Percentiles rank a stretch among this genome's conserved stretches.
These are phyloP conservation scores for Eupristina koningsbergeri DNA, from an alignment of 1,140 invertebrate species.

Conservation along the genomic window DNA sequence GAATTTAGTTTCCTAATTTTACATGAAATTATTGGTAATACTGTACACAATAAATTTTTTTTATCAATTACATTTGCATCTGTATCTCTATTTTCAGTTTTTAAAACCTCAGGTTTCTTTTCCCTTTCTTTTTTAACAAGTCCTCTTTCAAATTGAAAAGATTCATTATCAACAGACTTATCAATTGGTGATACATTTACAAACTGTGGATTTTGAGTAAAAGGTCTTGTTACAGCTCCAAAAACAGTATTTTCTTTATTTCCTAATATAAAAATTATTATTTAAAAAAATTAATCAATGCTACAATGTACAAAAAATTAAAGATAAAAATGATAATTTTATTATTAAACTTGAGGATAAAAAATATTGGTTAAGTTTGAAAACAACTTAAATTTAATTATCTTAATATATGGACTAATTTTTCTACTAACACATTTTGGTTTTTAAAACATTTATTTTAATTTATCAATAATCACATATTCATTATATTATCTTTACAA, in stretches of 20 bases:
- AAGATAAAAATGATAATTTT: too few species aligned
- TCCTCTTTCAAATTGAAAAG: constrained; percentile 62
- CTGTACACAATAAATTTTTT: constrained; percentile 1
- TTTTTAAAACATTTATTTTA: not conserved
- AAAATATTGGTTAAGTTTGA: too few species aligned
- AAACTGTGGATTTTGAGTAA: constrained; percentile 62
- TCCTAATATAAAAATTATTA: constrained; percentile 51
- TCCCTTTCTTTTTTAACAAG: constrained; percentile 63
- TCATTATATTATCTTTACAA: not conserved
- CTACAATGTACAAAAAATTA: too few species aligned
- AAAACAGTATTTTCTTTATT: constrained; percentile 57
- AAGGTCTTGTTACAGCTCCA: constrained; percentile 60
- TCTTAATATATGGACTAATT: too few species aligned
- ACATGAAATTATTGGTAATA: constrained; percentile 47
- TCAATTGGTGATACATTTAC: constrained; percentile 58
- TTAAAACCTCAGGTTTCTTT: constrained; percentile 57
- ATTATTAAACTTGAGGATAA: too few species aligned
- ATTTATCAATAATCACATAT: too few species aligned
- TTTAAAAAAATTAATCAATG: not conserved
- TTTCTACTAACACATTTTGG: not conserved
- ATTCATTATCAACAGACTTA: constrained; percentile 54
- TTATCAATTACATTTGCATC: not conserved
- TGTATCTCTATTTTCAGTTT: constrained; percentile 33
- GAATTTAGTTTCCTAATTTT: constrained; percentile 50
- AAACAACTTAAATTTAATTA: too few species aligned